Percentiles rank a stretch among this genome's conserved stretches.
Evolutionary conservation across 2,113 vertebrate species (phyloP).

Genomic region (Hippocampus barbouri): DNA sequence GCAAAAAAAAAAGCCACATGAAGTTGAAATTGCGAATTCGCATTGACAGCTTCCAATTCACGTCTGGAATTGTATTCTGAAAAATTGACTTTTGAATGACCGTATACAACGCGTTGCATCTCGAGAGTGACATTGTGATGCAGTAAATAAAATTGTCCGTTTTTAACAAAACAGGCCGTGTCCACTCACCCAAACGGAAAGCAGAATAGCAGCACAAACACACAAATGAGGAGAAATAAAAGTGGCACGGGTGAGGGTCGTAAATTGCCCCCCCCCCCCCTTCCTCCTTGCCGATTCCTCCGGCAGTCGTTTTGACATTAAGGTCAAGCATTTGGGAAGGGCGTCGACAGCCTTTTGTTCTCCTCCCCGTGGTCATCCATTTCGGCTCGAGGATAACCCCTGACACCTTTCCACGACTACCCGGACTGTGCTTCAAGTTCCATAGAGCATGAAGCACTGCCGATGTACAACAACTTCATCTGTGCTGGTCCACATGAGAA

Average conservation of each 20-base stretch:
- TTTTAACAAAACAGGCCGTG: background rate
- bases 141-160: too few species aligned
- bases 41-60: background rate
- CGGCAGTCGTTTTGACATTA: background rate
- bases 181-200: background rate
- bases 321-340: constrained; percentile 1
- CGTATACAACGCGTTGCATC: too few species aligned
- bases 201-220: constrained; percentile 7
- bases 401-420: background rate
- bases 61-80: too few species aligned
- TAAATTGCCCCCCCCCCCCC: background rate
- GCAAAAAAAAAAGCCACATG: background rate
- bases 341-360: background rate
- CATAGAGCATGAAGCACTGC: background rate
- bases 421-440: background rate
- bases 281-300: background rate
- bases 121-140: too few species aligned
- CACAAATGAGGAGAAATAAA: constrained; percentile 36
- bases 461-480: too few species aligned
- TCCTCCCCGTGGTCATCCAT: background rate
- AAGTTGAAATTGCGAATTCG: too few species aligned
- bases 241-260: constrained; percentile 1
- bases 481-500: background rate
- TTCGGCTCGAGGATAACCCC: background rate
- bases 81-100: too few species aligned